Evolutionary conservation across 1,140 invertebrate genomes (phyloP).

Genomic region (Bombus balteatus): DNA sequence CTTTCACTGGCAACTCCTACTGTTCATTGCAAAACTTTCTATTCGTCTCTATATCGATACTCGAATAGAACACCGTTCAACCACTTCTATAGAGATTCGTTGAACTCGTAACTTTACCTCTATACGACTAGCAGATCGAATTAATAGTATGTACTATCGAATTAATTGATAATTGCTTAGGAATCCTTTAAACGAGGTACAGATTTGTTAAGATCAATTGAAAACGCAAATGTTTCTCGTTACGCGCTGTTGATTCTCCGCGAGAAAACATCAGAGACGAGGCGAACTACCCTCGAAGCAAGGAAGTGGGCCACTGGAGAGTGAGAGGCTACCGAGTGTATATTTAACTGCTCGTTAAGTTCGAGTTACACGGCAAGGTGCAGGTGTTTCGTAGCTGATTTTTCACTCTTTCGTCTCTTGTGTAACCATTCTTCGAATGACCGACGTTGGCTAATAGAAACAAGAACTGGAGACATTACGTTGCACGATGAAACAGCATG

Average conservation of each 20-base stretch:
- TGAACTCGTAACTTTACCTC: not conserved
- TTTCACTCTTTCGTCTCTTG: conserved; percentile 31
- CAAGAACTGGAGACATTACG: not conserved
- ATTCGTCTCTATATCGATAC: conserved; percentile 4
- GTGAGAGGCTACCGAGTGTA: conserved; percentile 63
- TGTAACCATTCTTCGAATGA: conserved; percentile 8
- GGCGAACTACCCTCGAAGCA: conserved; percentile 37
- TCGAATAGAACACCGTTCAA: not conserved
- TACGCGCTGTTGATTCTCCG: not conserved
- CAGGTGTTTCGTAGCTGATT: conserved; percentile 46
- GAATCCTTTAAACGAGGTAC: not conserved
- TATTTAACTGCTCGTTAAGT: conserved; percentile 71
- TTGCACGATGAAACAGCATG: not conserved
- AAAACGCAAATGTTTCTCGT: not conserved
- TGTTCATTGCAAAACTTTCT: conserved; percentile 8
- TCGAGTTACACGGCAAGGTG: conserved; percentile 46
- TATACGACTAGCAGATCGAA: not conserved
- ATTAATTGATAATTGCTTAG: not conserved
- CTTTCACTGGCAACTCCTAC: not conserved
- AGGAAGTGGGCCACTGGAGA: conserved; percentile 72
- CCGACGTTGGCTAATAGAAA: not conserved
- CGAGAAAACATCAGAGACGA: conserved; percentile 19
- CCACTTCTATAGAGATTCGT: not conserved
- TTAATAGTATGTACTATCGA: not conserved
- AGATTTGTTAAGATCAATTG: not conserved